Conservation (phyloP, 2,888 invertebrate genomes). For the Sphaerolaimus hirsutus region DNA sequence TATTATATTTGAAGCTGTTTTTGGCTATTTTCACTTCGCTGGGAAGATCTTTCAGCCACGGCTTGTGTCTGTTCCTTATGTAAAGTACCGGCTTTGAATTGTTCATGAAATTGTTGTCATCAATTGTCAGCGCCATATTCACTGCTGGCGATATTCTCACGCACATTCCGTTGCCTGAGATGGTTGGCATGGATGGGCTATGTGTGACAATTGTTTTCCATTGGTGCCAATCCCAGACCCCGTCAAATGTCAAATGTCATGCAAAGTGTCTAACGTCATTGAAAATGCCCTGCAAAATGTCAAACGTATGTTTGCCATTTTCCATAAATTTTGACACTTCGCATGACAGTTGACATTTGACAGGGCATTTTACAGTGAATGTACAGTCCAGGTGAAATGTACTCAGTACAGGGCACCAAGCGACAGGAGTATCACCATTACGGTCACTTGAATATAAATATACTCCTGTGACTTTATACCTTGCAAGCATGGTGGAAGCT, state of each 20-base stretch:
- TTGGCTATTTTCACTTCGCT: constrained; percentile 48
- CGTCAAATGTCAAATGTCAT: too few species aligned
- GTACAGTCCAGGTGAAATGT: background rate
- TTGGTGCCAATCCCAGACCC: too few species aligned
- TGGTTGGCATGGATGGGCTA: background rate
- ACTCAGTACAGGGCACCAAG: background rate
- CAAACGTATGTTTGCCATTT: too few species aligned
- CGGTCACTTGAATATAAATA: too few species aligned
- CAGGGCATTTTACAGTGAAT: too few species aligned
- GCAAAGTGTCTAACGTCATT: too few species aligned
- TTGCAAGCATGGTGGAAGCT: too few species aligned
- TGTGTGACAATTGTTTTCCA: too few species aligned
- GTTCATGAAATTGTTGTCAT: constrained; percentile 19
- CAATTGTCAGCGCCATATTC: constrained; percentile 15
- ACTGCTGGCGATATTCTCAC: constrained; percentile 21
- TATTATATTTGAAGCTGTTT: constrained; percentile 66
- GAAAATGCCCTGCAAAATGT: too few species aligned
- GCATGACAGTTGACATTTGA: too few species aligned
- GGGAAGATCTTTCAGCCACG: constrained; percentile 52
- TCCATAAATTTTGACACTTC: too few species aligned
- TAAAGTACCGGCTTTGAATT: constrained; percentile 19
- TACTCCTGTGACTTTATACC: too few species aligned
- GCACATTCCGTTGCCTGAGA: constrained; percentile 12
- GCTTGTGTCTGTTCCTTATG: constrained; percentile 33
- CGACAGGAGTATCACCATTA: constrained; percentile 1